phyloP scores from a whole-genome alignment of 2,797 vertebrate species.

The Danio aesculapii region DNA sequence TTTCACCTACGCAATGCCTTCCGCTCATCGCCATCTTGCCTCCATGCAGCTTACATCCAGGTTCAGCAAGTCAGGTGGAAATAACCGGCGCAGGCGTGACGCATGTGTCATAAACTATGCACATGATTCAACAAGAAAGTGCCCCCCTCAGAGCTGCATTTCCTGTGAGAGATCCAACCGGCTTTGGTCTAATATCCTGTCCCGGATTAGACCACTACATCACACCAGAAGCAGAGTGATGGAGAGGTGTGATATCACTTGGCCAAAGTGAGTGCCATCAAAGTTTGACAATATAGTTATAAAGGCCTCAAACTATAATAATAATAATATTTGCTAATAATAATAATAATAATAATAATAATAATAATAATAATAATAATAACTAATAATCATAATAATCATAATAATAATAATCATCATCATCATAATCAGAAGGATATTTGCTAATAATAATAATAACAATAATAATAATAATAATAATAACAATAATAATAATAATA shows the following conservation, averaged over 20 bases:
- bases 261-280: no score
- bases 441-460: no score
- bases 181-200: slow-evolving; percentile 59
- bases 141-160: slow-evolving; percentile 44
- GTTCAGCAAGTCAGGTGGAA: slow-evolving; percentile 32
- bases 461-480: no score
- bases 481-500: no score
- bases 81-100: slow-evolving; percentile 12
- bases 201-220: slow-evolving; percentile 46
- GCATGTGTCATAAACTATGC: slow-evolving; percentile 28
- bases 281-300: no score
- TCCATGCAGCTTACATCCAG: neutral
- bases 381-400: no score
- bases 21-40: slow-evolving; percentile 2
- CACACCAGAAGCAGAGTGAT: slow-evolving; percentile 37
- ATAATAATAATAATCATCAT: no score
- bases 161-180: slow-evolving; percentile 51
- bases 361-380: no score
- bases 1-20: neutral
- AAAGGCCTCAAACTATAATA: no score
- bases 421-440: no score
- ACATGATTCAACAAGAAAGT: slow-evolving; percentile 25
- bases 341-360: no score
- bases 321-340: no score
- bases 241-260: slow-evolving; percentile 48